A percentile compares a stretch with the other conserved stretches of the same genome.
Conservation (phyloP, 2,888 invertebrate genomes). For the Lycocerus yunnanus region DNA sequence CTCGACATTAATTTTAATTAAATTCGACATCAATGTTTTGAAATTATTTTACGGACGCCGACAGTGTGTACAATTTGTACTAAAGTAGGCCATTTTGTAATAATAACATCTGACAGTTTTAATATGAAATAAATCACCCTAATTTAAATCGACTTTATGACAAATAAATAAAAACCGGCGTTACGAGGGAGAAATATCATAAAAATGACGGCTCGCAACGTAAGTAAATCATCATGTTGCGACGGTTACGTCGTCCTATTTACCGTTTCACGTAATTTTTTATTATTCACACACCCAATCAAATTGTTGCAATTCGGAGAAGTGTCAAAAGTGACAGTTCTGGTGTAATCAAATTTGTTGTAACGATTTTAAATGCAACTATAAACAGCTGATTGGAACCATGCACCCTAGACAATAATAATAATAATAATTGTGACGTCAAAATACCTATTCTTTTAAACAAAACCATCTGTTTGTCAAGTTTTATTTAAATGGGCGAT, state of each 20-base stretch:
- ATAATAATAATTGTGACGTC: background rate
- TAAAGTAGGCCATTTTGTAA: slow-evolving; percentile 38
- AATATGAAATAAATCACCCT: slow-evolving; percentile 29
- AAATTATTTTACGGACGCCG: slow-evolving; percentile 57
- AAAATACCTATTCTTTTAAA: background rate
- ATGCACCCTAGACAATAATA: background rate
- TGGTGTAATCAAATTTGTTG: background rate
- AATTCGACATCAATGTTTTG: slow-evolving; percentile 31
- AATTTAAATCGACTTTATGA: slow-evolving; percentile 10
- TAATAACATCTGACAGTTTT: slow-evolving; percentile 31
- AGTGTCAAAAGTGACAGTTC: slow-evolving; percentile 1
- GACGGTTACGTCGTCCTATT: background rate
- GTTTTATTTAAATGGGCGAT: background rate
- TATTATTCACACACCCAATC: slow-evolving; percentile 36
- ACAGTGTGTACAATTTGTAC: slow-evolving; percentile 58
- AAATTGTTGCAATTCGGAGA: slow-evolving; percentile 8
- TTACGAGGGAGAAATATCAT: background rate
- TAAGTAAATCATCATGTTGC: slow-evolving; percentile 6
- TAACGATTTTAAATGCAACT: background rate
- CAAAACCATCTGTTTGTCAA: background rate
- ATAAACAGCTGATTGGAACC: background rate
- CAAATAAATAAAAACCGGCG: background rate
- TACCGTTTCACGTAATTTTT: slow-evolving; percentile 11
- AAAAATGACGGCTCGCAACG: background rate
- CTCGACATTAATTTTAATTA: slow-evolving; percentile 29